Evolutionary conservation across 2,888 invertebrate genomes (phyloP).

Genomic region (Epsilonema sp.): DNA sequence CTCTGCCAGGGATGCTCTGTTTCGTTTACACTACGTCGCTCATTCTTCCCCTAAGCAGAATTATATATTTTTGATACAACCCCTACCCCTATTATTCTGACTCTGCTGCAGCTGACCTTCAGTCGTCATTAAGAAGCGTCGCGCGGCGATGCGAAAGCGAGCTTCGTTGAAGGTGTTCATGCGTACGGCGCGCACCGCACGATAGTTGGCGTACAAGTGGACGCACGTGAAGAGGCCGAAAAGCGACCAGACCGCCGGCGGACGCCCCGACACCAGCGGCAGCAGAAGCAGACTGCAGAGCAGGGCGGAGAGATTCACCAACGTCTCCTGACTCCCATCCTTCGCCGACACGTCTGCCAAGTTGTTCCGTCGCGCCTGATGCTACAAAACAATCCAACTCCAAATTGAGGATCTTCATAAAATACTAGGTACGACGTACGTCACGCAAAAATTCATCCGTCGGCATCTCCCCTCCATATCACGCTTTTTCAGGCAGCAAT

Average conservation of each 20-base stretch:
- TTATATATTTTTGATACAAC: too few species aligned
- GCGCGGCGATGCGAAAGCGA: conserved; percentile 42
- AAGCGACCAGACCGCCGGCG: conserved; percentile 40
- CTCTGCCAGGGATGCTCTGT: too few species aligned
- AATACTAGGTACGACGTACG: too few species aligned
- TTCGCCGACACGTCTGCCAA: conserved; percentile 56
- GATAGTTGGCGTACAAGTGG: conserved; percentile 68
- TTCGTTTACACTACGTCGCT: too few species aligned
- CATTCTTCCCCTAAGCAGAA: too few species aligned
- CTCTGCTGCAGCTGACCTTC: too few species aligned
- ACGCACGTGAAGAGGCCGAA: conserved; percentile 51
- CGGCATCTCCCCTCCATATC: too few species aligned
- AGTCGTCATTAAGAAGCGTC: background rate
- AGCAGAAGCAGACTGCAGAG: conserved; percentile 54
- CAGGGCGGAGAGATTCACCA: conserved; percentile 72
- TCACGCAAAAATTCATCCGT: too few species aligned
- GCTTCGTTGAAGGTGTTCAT: conserved; percentile 60
- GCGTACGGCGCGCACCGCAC: conserved; percentile 57
- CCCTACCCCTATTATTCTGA: too few species aligned
- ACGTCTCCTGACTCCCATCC: conserved; percentile 56
- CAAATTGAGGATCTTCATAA: too few species aligned
- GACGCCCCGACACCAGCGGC: conserved; percentile 38
- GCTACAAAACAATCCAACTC: too few species aligned
- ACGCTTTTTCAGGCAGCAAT: too few species aligned
- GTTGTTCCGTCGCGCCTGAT: conserved; percentile 57